A percentile compares a stretch with the other conserved stretches of the same genome.
Evolutionary conservation across 2,797 vertebrate species (phyloP).

Genomic region (Ctenopoma multispine): DNA sequence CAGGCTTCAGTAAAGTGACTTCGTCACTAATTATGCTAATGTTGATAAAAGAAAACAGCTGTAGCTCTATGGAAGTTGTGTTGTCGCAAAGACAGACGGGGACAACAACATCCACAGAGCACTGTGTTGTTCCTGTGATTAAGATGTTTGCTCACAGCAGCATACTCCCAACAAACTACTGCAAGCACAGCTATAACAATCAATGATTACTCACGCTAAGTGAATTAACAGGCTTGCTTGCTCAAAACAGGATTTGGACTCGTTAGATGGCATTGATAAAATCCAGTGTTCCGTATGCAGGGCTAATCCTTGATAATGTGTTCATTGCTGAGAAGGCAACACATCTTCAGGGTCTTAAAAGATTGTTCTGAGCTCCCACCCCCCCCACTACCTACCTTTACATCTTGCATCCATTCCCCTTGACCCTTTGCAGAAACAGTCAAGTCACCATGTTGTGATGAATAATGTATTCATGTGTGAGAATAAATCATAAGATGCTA

Average conservation of each 20-base stretch:
- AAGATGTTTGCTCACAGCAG: slow-evolving; percentile 43
- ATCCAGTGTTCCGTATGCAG: slow-evolving; percentile 20
- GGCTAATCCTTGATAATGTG: slow-evolving; percentile 42
- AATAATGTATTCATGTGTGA: slow-evolving; percentile 47
- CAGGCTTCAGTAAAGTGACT: slow-evolving; percentile 3
- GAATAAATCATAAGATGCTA: slow-evolving; percentile 13
- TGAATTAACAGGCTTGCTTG: slow-evolving; percentile 35
- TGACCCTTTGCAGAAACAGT: slow-evolving; percentile 8
- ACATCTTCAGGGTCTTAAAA: slow-evolving; percentile 3
- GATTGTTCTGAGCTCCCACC: background rate
- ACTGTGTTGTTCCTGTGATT: slow-evolving; percentile 31
- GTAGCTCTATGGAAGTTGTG: slow-evolving; percentile 21
- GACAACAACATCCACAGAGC: slow-evolving; percentile 14
- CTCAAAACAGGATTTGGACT: slow-evolving; percentile 43
- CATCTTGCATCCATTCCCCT: background rate
- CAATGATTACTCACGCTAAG: slow-evolving; percentile 31
- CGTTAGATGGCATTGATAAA: slow-evolving; percentile 48
- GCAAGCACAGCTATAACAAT: slow-evolving; percentile 30
- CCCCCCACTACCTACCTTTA: background rate
- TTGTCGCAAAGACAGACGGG: slow-evolving; percentile 51
- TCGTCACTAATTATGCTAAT: slow-evolving; percentile 45
- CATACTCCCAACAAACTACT: slow-evolving; percentile 15
- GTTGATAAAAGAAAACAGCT: background rate
- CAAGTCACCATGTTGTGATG: slow-evolving; percentile 23
- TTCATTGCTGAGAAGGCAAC: slow-evolving; percentile 13